Conservation (phyloP, 2,797 vertebrate species). For the Clarias fuscus region DNA sequence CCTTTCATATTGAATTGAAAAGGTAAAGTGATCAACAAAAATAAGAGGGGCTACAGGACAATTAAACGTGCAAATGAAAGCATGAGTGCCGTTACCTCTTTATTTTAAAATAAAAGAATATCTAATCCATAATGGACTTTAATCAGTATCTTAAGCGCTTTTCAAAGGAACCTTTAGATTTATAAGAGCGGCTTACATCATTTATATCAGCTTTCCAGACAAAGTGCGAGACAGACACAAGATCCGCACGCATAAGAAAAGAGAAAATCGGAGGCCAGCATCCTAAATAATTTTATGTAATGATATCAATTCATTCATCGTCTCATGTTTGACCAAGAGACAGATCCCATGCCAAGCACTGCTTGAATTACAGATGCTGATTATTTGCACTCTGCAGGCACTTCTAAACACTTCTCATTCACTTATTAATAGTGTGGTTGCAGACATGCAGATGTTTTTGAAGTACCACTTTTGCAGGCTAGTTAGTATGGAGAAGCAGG, state of each 20-base stretch:
- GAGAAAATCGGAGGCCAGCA: neutral
- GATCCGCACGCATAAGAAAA: neutral
- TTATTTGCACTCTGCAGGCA: neutral
- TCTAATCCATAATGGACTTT: constrained; percentile 32
- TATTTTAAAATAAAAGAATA: neutral
- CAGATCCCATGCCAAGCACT: neutral
- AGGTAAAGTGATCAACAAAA: neutral
- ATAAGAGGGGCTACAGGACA: neutral
- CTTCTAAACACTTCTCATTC: neutral
- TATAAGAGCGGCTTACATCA: neutral
- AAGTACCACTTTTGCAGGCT: neutral
- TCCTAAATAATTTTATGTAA: neutral
- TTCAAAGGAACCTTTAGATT: constrained; percentile 29
- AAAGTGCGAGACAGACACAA: neutral
- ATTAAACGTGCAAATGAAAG: neutral
- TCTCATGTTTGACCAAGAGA: neutral
- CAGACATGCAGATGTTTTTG: neutral
- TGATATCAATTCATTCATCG: neutral
- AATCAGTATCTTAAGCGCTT: constrained; percentile 34
- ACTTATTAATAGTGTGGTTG: neutral
- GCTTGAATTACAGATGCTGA: neutral
- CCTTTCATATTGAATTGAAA: neutral
- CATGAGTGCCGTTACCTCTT: neutral
- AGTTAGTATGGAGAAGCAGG: neutral
- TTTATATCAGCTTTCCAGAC: neutral